These are phyloP conservation scores for Leptopilina boulardi DNA, from an alignment of 1,140 invertebrate species.

Conservation along the genomic window DNA sequence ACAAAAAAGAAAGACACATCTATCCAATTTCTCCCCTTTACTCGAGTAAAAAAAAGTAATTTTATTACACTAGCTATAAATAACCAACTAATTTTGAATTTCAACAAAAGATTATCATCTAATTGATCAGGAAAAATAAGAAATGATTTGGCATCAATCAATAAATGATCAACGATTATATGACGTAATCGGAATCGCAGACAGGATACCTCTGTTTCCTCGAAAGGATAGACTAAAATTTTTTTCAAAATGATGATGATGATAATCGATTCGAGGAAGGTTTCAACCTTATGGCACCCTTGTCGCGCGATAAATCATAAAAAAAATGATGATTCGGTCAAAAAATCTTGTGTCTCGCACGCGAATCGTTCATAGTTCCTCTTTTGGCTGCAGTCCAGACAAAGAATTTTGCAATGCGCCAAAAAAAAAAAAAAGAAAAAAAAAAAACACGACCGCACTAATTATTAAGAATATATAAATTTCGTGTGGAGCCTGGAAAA, in stretches of 20 bases:
- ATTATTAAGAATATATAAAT: not conserved
- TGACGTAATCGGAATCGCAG: conserved; percentile 31
- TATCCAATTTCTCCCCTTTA: not conserved
- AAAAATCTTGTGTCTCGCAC: conserved; percentile 32
- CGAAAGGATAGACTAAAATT: conserved; percentile 34
- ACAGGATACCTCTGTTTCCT: conserved; percentile 28
- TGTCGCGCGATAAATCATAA: conserved; percentile 37
- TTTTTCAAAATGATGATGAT: conserved; percentile 25
- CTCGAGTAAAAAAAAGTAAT: not conserved
- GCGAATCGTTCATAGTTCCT: conserved; percentile 33
- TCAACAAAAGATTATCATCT: no score
- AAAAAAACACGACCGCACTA: conserved; percentile 3
- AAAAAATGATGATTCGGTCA: no score
- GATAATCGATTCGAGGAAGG: conserved; percentile 43
- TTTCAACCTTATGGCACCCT: conserved; percentile 35
- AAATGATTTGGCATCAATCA: no score
- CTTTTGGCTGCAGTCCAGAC: conserved; percentile 5
- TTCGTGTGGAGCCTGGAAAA: not conserved
- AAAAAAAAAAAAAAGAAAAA: no score
- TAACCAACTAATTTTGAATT: no score
- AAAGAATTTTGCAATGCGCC: conserved; percentile 9
- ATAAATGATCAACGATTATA: conserved; percentile 36
- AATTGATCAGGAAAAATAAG: no score
- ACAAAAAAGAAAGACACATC: not conserved
- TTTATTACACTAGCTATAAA: no score